A percentile compares a stretch with the other conserved stretches of the same genome.
phyloP scores from a whole-genome alignment of 2,888 invertebrate genomes.

The Diogma glabrata region DNA sequence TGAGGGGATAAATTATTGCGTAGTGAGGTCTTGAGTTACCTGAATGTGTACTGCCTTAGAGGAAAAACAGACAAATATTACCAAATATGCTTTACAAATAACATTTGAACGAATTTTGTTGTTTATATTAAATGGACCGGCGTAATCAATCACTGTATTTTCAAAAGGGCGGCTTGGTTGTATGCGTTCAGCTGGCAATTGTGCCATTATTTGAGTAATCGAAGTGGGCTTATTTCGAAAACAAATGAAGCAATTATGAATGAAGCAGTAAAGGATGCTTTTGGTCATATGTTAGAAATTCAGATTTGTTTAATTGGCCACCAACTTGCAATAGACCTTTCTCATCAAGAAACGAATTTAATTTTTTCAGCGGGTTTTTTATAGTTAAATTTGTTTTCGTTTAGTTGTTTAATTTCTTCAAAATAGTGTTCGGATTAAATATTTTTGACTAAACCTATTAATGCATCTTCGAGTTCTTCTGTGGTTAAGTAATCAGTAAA shows the following conservation, averaged over 20 bases:
- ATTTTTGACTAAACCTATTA: not conserved
- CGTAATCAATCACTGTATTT: not conserved
- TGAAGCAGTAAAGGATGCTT: not conserved
- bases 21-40: not conserved
- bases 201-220: too few species aligned
- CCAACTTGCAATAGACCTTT: not conserved
- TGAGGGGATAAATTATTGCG: not conserved
- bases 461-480: not conserved
- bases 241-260: too few species aligned
- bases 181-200: not conserved
- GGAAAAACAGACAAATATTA: not conserved
- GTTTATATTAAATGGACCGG: not conserved
- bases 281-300: not conserved
- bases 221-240: too few species aligned
- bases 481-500: not conserved
- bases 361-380: not conserved
- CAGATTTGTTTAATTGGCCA: not conserved
- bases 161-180: not conserved
- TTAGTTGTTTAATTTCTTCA: not conserved
- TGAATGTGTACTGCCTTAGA: not conserved
- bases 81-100: not conserved
- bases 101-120: not conserved
- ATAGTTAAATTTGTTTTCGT: not conserved
- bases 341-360: conserved; percentile 2
- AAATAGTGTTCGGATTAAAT: not conserved